Evolutionary conservation across 2,797 vertebrate genomes (phyloP).

Genomic region (Pipistrellus kuhlii): DNA sequence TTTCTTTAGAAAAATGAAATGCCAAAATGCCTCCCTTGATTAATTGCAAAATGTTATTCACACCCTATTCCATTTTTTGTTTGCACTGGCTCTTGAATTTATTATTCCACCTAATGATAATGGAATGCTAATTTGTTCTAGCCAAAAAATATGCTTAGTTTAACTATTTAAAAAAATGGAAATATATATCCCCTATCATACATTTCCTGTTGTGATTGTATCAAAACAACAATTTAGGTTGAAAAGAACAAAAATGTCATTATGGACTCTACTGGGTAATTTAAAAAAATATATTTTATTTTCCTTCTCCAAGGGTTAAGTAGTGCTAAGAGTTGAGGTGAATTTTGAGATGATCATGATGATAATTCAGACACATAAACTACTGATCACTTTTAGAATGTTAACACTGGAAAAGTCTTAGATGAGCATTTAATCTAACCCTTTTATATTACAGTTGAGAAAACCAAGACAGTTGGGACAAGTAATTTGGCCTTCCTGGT

Average conservation of each 20-base stretch:
- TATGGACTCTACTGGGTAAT: neutral
- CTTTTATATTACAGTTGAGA: neutral
- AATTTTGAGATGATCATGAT: neutral
- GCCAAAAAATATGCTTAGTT: neutral
- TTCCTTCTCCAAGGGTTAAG: neutral
- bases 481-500: neutral
- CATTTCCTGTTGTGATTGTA: neutral
- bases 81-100: slow-evolving; percentile 54
- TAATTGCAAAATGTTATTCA: slow-evolving; percentile 65
- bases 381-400: neutral
- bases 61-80: neutral
- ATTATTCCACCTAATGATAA: slow-evolving; percentile 43
- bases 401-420: neutral
- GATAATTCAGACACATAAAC: neutral
- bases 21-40: slow-evolving; percentile 54
- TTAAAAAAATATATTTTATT: neutral
- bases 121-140: slow-evolving; percentile 29
- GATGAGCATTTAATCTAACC: neutral
- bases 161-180: neutral
- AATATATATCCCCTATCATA: neutral
- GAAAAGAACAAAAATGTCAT: neutral
- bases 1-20: slow-evolving; percentile 53
- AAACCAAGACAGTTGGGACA: neutral
- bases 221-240: neutral
- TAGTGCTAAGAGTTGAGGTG: neutral